Evolutionary conservation across 64 coral and sea anemone species (phyloP).

Genomic region (Cladopsammia gracilis): DNA sequence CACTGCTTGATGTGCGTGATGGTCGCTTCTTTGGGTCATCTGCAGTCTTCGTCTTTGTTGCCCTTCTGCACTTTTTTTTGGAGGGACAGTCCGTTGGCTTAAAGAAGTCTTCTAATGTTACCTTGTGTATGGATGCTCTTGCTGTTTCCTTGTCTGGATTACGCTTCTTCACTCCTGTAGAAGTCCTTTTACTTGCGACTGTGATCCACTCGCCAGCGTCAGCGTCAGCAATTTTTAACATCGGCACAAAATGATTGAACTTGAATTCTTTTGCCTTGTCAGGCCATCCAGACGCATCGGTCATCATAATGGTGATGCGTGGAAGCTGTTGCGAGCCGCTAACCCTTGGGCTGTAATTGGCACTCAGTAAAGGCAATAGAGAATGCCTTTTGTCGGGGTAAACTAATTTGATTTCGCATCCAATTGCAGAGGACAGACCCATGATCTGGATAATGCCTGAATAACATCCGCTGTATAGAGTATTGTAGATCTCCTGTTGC

Average conservation of each 20-base stretch:
- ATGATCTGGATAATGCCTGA: conserved; percentile 47
- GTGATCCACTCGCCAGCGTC: not conserved
- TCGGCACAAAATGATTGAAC: conserved; percentile 5
- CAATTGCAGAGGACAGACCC: conserved; percentile 26
- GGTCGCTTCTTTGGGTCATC: too few species aligned
- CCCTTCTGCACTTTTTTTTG: too few species aligned
- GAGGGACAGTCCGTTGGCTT: not conserved
- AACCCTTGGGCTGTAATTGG: conserved; percentile 17
- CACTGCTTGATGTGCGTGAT: too few species aligned
- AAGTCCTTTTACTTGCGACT: conserved; percentile 1
- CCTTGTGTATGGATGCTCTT: not conserved
- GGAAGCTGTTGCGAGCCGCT: not conserved
- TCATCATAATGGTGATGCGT: conserved; percentile 49
- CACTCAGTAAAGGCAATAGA: conserved; percentile 13
- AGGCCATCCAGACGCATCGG: conserved; percentile 25
- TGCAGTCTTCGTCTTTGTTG: too few species aligned
- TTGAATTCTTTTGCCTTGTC: conserved; percentile 10
- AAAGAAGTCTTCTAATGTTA: conserved; percentile 10
- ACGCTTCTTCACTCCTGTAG: not conserved
- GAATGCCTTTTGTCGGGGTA: conserved; percentile 37
- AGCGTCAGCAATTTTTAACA: not conserved
- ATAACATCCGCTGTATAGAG: not conserved
- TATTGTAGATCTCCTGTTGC: conserved; percentile 37
- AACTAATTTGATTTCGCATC: conserved; percentile 31
- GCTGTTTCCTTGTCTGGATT: not conserved